Conservation (phyloP, 2,797 vertebrate genomes). For the Sebastes iracundus region DNA sequence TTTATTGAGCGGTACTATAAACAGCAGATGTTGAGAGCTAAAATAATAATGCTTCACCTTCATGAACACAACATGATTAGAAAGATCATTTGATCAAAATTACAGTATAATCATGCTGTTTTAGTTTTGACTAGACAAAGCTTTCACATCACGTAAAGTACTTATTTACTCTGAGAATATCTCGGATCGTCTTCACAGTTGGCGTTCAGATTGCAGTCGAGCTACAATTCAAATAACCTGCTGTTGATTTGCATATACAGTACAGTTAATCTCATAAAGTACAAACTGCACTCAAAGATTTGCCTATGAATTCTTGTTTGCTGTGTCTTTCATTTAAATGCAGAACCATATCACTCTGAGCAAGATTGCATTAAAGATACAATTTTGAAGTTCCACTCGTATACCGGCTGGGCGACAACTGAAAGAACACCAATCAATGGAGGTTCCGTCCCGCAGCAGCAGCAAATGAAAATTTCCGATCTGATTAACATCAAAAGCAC, state of each 20-base stretch:
- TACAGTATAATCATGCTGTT: neutral
- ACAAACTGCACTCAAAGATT: constrained; percentile 17
- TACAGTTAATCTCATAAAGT: constrained; percentile 27
- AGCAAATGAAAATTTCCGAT: constrained; percentile 73
- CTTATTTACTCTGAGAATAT: neutral
- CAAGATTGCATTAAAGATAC: constrained; percentile 40
- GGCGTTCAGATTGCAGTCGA: constrained; percentile 19
- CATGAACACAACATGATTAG: neutral
- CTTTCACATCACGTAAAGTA: neutral
- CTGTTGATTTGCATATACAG: constrained; percentile 43
- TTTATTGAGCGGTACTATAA: constrained; percentile 5
- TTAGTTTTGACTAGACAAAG: neutral
- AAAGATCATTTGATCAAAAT: neutral
- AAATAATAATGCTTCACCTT: constrained; percentile 12
- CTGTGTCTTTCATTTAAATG: constrained; percentile 50
- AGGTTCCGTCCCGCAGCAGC: constrained; percentile 40
- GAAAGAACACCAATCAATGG: constrained; percentile 58
- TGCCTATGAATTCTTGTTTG: constrained; percentile 26
- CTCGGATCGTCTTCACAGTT: constrained; percentile 22
- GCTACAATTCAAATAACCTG: constrained; percentile 33
- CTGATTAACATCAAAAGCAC: constrained; percentile 75
- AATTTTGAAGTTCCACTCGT: constrained; percentile 41
- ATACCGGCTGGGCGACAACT: constrained; percentile 6
- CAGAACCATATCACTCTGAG: constrained; percentile 41
- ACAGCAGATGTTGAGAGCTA: constrained; percentile 12